A percentile compares a stretch with the other conserved stretches of the same genome.
These are phyloP conservation scores for Sarcophaga bullata DNA, from an alignment of 1,140 invertebrate species.

Conservation along the genomic window DNA sequence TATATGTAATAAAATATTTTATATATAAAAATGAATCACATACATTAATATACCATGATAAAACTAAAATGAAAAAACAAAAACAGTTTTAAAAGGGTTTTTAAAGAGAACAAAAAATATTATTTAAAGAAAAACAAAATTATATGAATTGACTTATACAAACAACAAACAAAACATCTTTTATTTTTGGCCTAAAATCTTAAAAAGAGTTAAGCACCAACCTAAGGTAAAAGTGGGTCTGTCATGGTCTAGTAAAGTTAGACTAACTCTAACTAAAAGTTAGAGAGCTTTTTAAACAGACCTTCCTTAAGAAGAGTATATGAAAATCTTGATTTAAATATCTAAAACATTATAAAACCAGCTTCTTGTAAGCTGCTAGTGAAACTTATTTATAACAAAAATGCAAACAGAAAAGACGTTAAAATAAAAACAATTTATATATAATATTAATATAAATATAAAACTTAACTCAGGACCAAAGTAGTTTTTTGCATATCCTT, in stretches of 20 bases:
- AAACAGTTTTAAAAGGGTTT: constrained; percentile 28
- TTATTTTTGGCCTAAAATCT: not conserved
- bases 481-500: constrained; percentile 38
- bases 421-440: not conserved
- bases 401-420: too few relatives aligned
- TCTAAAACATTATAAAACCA: too few relatives aligned
- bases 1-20: constrained; percentile 59
- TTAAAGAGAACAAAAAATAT: not conserved
- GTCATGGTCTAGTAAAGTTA: constrained; percentile 4
- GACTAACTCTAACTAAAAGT: constrained; percentile 20
- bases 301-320: not conserved
- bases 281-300: constrained; percentile 32
- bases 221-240: not conserved
- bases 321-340: too few relatives aligned
- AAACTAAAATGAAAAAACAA: constrained; percentile 14
- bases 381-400: too few relatives aligned
- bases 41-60: not conserved
- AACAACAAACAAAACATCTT: not conserved
- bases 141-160: constrained; percentile 37
- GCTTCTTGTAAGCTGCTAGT: too few relatives aligned
- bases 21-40: constrained; percentile 49
- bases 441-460: not conserved
- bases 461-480: constrained; percentile 38
- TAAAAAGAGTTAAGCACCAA: not conserved
- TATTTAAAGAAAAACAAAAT: constrained; percentile 39